These are phyloP conservation scores for Bombus superbus DNA, from an alignment of 1,140 invertebrate genomes.

Conservation along the genomic window DNA sequence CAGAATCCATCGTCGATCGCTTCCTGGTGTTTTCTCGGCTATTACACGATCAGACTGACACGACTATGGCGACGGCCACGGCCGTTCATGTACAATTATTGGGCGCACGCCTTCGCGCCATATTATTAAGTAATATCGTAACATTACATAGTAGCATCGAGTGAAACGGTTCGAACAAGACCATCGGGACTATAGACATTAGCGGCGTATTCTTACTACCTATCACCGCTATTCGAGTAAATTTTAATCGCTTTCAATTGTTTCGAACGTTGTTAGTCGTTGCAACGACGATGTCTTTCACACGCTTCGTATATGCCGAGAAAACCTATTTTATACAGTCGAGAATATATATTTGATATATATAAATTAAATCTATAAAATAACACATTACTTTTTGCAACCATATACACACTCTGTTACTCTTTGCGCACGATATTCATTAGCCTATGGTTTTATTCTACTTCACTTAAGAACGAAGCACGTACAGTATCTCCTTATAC, in stretches of 20 bases:
- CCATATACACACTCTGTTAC: too few relatives aligned
- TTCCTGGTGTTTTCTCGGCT: conserved; percentile 24
- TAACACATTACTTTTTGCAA: too few relatives aligned
- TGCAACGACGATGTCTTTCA: too few relatives aligned
- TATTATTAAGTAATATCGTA: conserved; percentile 14
- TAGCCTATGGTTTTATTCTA: not conserved
- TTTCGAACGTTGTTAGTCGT: too few relatives aligned
- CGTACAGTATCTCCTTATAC: not conserved
- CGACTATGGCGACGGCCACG: not conserved
- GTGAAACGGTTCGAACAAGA: not conserved
- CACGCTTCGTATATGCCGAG: too few relatives aligned
- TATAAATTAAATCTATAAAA: too few relatives aligned
- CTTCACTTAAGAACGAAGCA: not conserved
- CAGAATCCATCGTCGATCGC: conserved; percentile 2
- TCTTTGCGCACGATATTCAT: not conserved
- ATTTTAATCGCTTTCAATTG: not conserved
- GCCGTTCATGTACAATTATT: conserved; percentile 4
- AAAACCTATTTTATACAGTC: too few relatives aligned
- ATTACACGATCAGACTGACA: conserved; percentile 19
- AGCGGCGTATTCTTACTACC: not conserved
- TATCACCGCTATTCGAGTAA: not conserved
- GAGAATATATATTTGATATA: too few relatives aligned
- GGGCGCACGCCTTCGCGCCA: not conserved
- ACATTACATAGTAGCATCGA: not conserved
- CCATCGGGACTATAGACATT: not conserved